A percentile compares a stretch with the other conserved stretches of the same genome.
Conservation (phyloP, 2,888 invertebrate genomes). For the Hyles lineata region DNA sequence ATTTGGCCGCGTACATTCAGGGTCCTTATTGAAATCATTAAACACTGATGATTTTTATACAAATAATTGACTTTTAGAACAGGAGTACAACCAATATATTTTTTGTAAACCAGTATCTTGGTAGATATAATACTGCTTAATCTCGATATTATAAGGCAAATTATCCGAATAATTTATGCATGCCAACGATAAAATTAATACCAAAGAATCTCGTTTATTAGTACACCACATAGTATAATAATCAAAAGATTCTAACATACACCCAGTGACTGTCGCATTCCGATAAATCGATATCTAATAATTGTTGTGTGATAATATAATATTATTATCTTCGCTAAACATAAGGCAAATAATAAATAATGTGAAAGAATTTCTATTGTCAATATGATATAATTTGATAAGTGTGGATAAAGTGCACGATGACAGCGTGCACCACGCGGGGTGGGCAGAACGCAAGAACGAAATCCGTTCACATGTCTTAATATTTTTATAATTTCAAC, state of each 20-base stretch:
- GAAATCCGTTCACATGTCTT: not conserved
- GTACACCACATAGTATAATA: not conserved
- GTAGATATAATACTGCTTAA: no score
- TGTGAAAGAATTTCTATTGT: constrained; percentile 32
- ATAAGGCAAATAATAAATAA: constrained; percentile 16
- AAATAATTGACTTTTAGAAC: no score
- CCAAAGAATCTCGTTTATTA: not conserved
- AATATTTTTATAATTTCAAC: constrained; percentile 9
- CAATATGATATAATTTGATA: constrained; percentile 20
- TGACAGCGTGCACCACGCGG: not conserved
- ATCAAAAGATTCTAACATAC: not conserved
- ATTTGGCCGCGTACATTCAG: no score
- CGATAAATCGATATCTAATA: constrained; percentile 42
- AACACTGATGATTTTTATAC: no score
- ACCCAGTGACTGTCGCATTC: not conserved
- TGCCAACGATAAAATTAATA: not conserved
- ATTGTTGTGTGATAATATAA: constrained; percentile 36
- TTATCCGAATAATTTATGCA: not conserved
- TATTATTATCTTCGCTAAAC: constrained; percentile 31
- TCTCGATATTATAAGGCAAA: no score
- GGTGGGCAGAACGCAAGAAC: not conserved
- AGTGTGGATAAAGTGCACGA: not conserved
- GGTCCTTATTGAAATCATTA: no score
- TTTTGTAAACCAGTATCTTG: no score
- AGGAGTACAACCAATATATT: no score